Evolutionary conservation across 2,113 vertebrate species (phyloP).

Genomic region (Helogale parvula): DNA sequence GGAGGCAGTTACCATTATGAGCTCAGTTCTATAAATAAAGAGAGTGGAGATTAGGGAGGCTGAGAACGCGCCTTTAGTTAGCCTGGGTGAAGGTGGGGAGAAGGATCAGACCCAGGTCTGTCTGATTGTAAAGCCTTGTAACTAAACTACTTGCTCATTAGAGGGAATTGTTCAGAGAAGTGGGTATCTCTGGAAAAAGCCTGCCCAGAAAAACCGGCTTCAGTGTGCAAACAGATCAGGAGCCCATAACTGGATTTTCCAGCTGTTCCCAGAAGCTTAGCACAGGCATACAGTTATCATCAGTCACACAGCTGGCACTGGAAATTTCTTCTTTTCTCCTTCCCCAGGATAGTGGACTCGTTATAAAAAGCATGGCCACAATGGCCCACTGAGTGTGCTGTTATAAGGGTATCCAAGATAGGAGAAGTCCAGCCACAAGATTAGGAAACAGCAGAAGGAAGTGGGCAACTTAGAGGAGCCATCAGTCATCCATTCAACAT

Average conservation of each 20-base stretch:
- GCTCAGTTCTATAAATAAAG: not conserved
- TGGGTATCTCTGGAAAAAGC: not conserved
- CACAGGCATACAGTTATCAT: not conserved
- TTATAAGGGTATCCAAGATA: not conserved
- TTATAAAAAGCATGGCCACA: not conserved
- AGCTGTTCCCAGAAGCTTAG: not conserved
- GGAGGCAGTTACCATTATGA: not conserved
- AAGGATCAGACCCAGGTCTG: not conserved
- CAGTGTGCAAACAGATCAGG: not conserved
- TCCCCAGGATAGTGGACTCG: not conserved
- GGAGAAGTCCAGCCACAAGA: not conserved
- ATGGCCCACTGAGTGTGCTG: too few species aligned
- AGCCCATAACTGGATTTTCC: not conserved
- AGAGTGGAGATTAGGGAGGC: not conserved
- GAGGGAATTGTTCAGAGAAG: not conserved
- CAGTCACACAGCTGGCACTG: not conserved
- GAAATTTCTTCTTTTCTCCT: not conserved
- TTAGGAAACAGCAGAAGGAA: not conserved
- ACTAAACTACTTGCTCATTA: not conserved
- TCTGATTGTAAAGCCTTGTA: not conserved
- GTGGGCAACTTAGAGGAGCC: not conserved
- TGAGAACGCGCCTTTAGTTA: not conserved
- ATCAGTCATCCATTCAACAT: not conserved
- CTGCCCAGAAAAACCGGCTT: not conserved
- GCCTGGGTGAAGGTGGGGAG: not conserved